These are phyloP conservation scores for Girardia tigrina DNA, from an alignment of 2,888 invertebrate species.

Conservation along the genomic window DNA sequence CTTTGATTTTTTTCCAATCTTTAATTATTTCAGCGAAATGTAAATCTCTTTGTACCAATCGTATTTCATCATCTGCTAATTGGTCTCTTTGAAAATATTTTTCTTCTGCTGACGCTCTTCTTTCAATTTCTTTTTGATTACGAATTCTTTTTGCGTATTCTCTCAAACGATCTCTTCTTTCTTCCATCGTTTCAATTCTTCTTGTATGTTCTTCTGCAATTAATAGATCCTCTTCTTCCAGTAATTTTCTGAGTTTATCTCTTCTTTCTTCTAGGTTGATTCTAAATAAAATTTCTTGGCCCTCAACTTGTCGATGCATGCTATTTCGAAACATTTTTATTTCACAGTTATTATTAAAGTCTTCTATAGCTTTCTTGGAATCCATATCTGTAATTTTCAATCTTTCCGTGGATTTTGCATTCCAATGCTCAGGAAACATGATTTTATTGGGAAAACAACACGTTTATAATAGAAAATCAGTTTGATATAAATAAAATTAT, in stretches of 20 bases:
- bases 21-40: neutral
- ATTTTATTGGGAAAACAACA: too few relatives aligned
- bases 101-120: neutral
- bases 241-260: neutral
- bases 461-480: too few relatives aligned
- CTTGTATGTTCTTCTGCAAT: neutral
- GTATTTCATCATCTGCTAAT: neutral
- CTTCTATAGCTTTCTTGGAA: neutral
- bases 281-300: neutral
- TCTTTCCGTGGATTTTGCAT: neutral
- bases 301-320: neutral
- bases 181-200: neutral
- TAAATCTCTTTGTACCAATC: neutral
- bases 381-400: neutral
- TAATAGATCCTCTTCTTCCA: neutral
- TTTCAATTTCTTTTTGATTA: neutral
- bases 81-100: constrained; percentile 4
- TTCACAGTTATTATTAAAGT: neutral
- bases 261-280: neutral
- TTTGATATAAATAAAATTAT: too few relatives aligned
- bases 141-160: constrained; percentile 11
- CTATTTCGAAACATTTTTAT: neutral
- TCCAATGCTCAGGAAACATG: constrained; percentile 13
- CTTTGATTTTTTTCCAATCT: neutral
- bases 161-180: neutral